Conservation (phyloP, 2,113 vertebrate species). For the Erythrolamprus reginae region DNA sequence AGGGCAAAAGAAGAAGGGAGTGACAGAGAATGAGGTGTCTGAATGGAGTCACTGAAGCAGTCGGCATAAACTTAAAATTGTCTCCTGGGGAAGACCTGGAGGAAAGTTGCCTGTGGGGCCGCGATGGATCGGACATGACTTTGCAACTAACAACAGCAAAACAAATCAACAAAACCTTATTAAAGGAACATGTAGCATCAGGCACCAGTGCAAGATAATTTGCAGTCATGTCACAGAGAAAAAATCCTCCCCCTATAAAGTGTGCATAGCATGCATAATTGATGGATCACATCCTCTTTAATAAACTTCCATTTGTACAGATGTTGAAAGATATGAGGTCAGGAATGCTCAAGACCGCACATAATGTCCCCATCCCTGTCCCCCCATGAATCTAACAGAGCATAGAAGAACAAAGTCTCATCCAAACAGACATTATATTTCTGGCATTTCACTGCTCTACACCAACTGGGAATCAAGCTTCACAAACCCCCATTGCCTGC, state of each 20-base stretch:
- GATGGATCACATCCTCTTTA: not conserved
- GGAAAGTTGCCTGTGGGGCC: too few species aligned
- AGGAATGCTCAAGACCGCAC: not conserved
- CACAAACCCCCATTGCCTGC: not conserved
- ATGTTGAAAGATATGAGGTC: slow-evolving; percentile 12
- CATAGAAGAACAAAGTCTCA: slow-evolving; percentile 11
- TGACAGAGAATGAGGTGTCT: too few species aligned
- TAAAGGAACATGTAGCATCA: not conserved
- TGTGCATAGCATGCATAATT: not conserved
- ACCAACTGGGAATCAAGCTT: slow-evolving; percentile 8
- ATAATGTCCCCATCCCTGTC: not conserved
- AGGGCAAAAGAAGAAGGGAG: too few species aligned
- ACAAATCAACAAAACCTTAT: not conserved
- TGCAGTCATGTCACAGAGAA: not conserved
- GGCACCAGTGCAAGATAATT: not conserved
- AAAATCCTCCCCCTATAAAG: not conserved
- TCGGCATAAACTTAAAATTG: too few species aligned
- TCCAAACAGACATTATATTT: not conserved
- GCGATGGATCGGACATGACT: too few species aligned
- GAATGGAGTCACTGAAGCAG: too few species aligned
- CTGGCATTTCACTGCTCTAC: not conserved
- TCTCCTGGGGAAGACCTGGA: too few species aligned
- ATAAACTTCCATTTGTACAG: slow-evolving; percentile 8
- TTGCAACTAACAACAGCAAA: too few species aligned
- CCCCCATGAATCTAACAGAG: not conserved